phyloP scores from a whole-genome alignment of 2,888 invertebrate species.

The Papilio demoleus region DNA sequence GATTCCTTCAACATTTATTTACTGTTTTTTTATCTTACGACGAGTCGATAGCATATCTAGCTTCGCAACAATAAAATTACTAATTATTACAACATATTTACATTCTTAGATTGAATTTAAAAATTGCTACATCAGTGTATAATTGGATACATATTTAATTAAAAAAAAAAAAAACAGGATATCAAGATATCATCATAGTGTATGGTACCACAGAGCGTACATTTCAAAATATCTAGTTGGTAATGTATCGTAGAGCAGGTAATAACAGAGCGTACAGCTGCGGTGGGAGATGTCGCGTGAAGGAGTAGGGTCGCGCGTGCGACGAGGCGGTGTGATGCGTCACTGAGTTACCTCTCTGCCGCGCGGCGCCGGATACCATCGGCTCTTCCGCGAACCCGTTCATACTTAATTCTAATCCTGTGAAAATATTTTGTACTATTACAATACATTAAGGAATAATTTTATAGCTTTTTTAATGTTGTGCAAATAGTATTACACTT shows the following conservation, averaged over 20 bases:
- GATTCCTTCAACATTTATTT: background rate
- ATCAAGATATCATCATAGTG: conserved; percentile 54
- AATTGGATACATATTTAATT: background rate
- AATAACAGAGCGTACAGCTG: conserved; percentile 70
- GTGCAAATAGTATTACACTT: too few species aligned
- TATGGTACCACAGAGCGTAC: conserved; percentile 61
- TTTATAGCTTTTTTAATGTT: too few species aligned
- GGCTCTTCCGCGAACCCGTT: conserved; percentile 75
- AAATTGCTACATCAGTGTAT: conserved; percentile 2
- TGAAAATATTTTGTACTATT: conserved; percentile 10
- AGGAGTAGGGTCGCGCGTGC: conserved; percentile 68
- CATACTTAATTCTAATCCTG: conserved; percentile 74
- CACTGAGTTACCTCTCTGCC: conserved; percentile 70
- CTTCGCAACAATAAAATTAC: background rate
- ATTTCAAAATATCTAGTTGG: conserved; percentile 53
- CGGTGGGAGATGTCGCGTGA: conserved; percentile 66
- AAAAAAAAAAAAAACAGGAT: conserved; percentile 20
- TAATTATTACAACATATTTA: conserved; percentile 4
- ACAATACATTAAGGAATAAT: background rate
- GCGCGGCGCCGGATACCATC: conserved; percentile 77
- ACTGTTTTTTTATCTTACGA: background rate
- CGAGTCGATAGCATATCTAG: background rate
- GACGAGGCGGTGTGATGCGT: conserved; percentile 66
- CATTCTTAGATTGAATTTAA: conserved; percentile 1
- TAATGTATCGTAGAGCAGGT: conserved; percentile 64